These are phyloP conservation scores for Pegoplata infirma DNA, from an alignment of 2,888 invertebrate species.

Conservation along the genomic window DNA sequence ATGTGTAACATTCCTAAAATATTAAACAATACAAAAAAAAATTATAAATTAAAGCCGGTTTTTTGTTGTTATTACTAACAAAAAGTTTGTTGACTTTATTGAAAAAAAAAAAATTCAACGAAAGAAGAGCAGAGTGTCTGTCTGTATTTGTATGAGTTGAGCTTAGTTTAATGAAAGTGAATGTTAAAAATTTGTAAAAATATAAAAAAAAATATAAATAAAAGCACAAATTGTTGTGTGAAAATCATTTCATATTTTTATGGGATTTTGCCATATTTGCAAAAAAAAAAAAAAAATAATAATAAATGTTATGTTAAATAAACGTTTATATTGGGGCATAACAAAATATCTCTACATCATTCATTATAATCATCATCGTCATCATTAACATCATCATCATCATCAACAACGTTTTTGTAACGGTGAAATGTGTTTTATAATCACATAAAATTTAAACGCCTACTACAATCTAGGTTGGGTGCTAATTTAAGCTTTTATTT, in stretches of 20 bases:
- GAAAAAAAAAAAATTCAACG: background rate
- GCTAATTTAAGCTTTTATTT: background rate
- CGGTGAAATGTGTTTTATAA: background rate
- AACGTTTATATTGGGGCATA: background rate
- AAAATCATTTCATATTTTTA: background rate
- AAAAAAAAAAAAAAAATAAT: too few relatives aligned
- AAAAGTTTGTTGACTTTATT: slow-evolving; percentile 10
- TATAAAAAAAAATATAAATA: too few relatives aligned
- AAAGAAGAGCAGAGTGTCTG: background rate
- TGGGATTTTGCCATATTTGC: background rate
- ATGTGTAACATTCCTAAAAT: slow-evolving; percentile 26
- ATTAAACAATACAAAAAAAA: background rate
- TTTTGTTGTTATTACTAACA: background rate
- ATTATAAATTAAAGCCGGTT: slow-evolving; percentile 9
- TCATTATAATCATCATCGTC: background rate
- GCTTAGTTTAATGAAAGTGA: slow-evolving; percentile 8
- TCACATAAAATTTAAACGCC: background rate
- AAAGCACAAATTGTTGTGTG: background rate
- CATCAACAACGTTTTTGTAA: background rate
- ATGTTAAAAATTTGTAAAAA: background rate
- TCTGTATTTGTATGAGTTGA: background rate
- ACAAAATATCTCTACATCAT: background rate
- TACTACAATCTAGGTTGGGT: background rate
- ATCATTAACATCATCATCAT: background rate
- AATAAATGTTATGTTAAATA: too few relatives aligned